Base-by-base conservation (phyloP, 2,113 vertebrate genomes). In the Osmerus eperlanus region DNA sequence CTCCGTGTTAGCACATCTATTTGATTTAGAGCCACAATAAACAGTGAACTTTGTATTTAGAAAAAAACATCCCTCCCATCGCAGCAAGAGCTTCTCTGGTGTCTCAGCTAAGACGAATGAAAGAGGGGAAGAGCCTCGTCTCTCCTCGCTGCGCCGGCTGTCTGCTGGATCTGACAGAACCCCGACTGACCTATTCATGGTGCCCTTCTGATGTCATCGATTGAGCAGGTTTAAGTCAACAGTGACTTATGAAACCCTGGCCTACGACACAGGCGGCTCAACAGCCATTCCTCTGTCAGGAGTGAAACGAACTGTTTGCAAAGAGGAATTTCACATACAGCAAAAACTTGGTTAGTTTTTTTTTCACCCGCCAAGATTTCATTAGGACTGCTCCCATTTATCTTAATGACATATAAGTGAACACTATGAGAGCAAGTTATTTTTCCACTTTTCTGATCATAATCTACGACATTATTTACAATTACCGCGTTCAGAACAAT, bases 381-480 rank as follows among this genome's bases (percentile, higher is more conserved):
- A 41, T 53, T 29, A 41, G n/a, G n/a, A 11, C 47, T n/a, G 29
- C 36, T 64, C 62, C 28, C 52, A 65, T 65, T 72, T 65, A 29
- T 72, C 55, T 65, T 56, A 72, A 65, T 65, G 32, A 71, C 28
- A 62, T 62, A 62, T 62, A 62, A 62, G 60, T 62, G 62, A 74
- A 74, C 59, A 21, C 72, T 52, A 61, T 32, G 47, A 15, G 14
- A 15, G 36, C 21, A 47, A 52, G 72, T 52, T 16, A 67, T 60
- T 67, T 67, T 59, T 47, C 41, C 29, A 54, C 15, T 32, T 72
- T 56, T 29, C 56, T 51, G 56, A 61, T 70, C 58, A 11, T 15
- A 32, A 70, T 61, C 29, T 23, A 58, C 64, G 36, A 7, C 41
- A 18, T 55, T 41, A 72, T 54, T 65, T 19, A 66, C 9, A 64